Evolutionary conservation across 2,113 vertebrate genomes (phyloP).

Genomic region (Eonycteris spelaea): DNA sequence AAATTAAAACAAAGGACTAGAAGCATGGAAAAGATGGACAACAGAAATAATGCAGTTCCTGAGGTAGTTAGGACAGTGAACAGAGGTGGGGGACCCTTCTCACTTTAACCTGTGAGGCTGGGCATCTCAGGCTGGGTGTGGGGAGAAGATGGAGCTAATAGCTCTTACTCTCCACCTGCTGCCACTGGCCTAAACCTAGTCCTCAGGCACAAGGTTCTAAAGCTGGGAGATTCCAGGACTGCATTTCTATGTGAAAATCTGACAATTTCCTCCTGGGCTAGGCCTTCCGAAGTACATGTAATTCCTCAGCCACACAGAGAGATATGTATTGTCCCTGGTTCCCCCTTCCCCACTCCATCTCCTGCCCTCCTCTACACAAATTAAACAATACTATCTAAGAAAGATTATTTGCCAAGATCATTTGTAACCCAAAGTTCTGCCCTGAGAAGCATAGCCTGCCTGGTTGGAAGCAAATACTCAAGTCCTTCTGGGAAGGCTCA

Average conservation of each 20-base stretch:
- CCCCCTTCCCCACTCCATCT: not conserved
- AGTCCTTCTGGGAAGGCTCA: constrained; percentile 38
- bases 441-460: constrained; percentile 54
- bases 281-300: not conserved
- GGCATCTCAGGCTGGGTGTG: not conserved
- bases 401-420: constrained; percentile 53
- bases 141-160: not conserved
- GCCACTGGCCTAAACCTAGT: not conserved
- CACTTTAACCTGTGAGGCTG: not conserved
- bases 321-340: not conserved
- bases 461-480: constrained; percentile 49
- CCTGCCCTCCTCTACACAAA: constrained; percentile 12
- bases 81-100: not conserved
- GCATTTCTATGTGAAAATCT: not conserved
- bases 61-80: not conserved
- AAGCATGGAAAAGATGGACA: not conserved
- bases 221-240: not conserved
- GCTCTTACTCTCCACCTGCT: not conserved
- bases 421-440: constrained; percentile 69
- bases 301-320: not conserved
- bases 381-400: constrained; percentile 47
- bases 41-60: not conserved
- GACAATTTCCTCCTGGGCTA: not conserved
- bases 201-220: constrained; percentile 6
- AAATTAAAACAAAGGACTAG: not conserved